Evolutionary conservation across 2,113 vertebrate genomes (phyloP), one percentile per base, ranked within the genome.

Genomic region (Pelmatolapia mariae): DNA sequence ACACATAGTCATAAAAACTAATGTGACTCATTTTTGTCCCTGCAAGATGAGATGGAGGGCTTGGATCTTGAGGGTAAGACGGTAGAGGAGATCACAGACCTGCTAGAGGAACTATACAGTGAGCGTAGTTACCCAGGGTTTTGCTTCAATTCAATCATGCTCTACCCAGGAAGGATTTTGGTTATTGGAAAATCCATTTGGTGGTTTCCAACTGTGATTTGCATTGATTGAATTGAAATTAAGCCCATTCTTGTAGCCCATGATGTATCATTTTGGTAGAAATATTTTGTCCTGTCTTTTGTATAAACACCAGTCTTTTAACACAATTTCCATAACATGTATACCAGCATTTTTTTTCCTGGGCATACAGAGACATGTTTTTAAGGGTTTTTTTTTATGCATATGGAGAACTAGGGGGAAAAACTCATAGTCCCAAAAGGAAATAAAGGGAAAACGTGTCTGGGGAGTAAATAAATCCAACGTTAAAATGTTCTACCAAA

Each of bases 51-150:
- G 91, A 95, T 96, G 95, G 96, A 96, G 85, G 95, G 96, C 81
- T 94, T 96, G 95, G 95, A 96, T 89, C 87, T 97, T 86, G 96
- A 97, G 96, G 96, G 96, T 97, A 96, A 97, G 96, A 87, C 10
- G 61, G 89, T 81, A 95, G 85, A 87, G 83, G 80, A 82, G 61
- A 78, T 22, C 36, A 68, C 50, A 82, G 86, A 85, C 26, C 59
- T 82, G 33, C 71, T 86, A 90, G 84, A 71, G n/a, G 59, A 89
- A 45, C 26, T 80, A 38, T 15, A 24, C 66, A 66, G 59, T 79
- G 22, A 81, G 13, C 22, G 18, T 54, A 85, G 61, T 86, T 43
- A 68, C 82, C n/a, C 50, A 4, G 53, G 85, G 71, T 13, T 13
- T 88, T 38, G 19, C 50, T 87, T 89, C 87, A 92, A 80, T 93